phyloP scores from a whole-genome alignment of 2,113 vertebrate genomes.

The Seriola quinqueradiata region DNA sequence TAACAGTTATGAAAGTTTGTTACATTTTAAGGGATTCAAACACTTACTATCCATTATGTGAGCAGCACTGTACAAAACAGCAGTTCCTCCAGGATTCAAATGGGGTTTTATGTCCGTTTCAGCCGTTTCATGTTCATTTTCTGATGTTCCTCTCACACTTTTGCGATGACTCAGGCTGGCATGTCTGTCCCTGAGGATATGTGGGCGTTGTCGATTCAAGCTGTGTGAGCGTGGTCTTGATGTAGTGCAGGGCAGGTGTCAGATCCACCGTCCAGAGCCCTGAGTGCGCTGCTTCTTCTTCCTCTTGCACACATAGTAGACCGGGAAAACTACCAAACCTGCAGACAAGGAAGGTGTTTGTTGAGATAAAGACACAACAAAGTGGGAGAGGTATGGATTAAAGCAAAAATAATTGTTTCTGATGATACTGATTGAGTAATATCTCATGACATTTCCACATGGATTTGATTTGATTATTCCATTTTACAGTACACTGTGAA shows the following conservation, averaged over 20 bases:
- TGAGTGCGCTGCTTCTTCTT: conserved; percentile 93
- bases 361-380: neutral
- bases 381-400: neutral
- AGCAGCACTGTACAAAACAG: conserved; percentile 8
- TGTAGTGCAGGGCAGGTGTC: conserved; percentile 43
- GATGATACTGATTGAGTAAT: neutral
- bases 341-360: conserved; percentile 41
- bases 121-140: neutral
- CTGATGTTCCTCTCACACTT: conserved; percentile 6
- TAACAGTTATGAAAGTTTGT: neutral
- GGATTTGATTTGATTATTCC: conserved; percentile 22
- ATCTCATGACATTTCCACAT: neutral
- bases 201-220: conserved; percentile 35
- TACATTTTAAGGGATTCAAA: conserved; percentile 1
- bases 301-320: conserved; percentile 98
- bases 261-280: conserved; percentile 81
- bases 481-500: neutral
- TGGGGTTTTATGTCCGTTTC: neutral
- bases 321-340: conserved; percentile 95
- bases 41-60: neutral
- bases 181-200: conserved; percentile 66
- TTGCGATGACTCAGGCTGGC: conserved; percentile 53
- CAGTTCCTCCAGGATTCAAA: neutral
- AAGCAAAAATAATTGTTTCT: neutral
- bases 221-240: neutral